Percentiles rank a stretch among this genome's conserved stretches.
phyloP scores from a whole-genome alignment of 1,140 invertebrate species.

The Drosophila nigrodunni region DNA sequence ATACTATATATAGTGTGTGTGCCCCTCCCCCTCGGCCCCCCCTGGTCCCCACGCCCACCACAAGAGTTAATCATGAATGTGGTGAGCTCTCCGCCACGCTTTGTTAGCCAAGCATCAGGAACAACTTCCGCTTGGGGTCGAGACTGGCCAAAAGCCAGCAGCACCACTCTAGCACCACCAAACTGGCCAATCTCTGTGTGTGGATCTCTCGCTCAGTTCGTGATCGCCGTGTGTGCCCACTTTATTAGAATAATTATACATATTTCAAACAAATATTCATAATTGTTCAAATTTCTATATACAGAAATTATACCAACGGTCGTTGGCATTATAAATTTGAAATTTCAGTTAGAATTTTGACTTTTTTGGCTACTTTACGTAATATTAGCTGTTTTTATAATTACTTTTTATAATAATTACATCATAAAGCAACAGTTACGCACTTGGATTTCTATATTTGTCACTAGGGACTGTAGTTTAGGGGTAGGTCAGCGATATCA shows the following conservation, averaged over 20 bases:
- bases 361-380: conserved; percentile 26
- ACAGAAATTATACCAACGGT: conserved; percentile 29
- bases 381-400: conserved; percentile 13
- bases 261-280: conserved; percentile 33
- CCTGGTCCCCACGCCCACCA: not conserved
- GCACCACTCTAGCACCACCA: conserved; percentile 2
- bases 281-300: conserved; percentile 48
- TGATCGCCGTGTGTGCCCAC: conserved; percentile 62
- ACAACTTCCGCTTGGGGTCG: conserved; percentile 76
- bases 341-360: conserved; percentile 18
- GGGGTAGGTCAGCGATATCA: conserved; percentile 33
- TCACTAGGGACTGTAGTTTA: not conserved
- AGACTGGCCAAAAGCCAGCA: conserved; percentile 28
- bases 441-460: not conserved
- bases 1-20: not conserved
- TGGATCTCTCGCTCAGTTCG: conserved; percentile 27
- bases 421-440: conserved; percentile 37
- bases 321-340: conserved; percentile 53
- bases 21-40: conserved; percentile 11
- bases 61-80: conserved; percentile 77
- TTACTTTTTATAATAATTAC: conserved; percentile 27
- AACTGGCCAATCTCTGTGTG: conserved; percentile 39
- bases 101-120: conserved; percentile 84
- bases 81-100: conserved; percentile 77
- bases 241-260: conserved; percentile 81